A percentile compares a stretch with the other conserved stretches of the same genome.
These are phyloP conservation scores for Thysanoteuthis rhombus DNA, from an alignment of 2,888 invertebrate species.

Conservation along the genomic window DNA sequence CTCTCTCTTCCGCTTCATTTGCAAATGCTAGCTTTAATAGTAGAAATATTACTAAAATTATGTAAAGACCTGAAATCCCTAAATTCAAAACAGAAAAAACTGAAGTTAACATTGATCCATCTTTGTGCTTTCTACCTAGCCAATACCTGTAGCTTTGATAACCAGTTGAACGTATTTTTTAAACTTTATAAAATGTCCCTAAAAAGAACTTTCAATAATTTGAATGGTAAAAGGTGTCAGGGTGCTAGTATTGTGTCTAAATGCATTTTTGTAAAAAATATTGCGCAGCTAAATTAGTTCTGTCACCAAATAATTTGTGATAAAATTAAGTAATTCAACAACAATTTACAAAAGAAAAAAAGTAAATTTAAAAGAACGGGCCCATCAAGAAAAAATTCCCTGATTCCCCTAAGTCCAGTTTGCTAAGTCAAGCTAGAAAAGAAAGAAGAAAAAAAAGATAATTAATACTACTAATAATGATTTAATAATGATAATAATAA, in stretches of 20 bases:
- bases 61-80: not conserved
- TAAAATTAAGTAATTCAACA: not conserved
- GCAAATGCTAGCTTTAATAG: not conserved
- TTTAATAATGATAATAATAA: not conserved
- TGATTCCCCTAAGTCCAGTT: not conserved
- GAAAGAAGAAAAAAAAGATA: not conserved
- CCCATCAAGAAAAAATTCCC: not conserved
- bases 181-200: not conserved
- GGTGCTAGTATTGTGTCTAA: not conserved
- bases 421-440: not conserved
- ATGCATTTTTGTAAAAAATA: not conserved
- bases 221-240: not conserved
- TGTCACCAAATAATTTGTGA: not conserved
- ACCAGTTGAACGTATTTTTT: not conserved
- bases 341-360: not conserved
- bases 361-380: not conserved
- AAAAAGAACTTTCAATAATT: not conserved
- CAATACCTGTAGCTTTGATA: not conserved
- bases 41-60: not conserved
- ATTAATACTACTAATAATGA: not conserved
- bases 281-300: not conserved
- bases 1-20: not conserved
- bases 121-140: not conserved
- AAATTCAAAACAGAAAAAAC: not conserved
- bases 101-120: not conserved